A percentile compares a stretch with the other conserved stretches of the same genome.
Conservation (phyloP, 2,888 invertebrate genomes). For the Morpho achilles region DNA sequence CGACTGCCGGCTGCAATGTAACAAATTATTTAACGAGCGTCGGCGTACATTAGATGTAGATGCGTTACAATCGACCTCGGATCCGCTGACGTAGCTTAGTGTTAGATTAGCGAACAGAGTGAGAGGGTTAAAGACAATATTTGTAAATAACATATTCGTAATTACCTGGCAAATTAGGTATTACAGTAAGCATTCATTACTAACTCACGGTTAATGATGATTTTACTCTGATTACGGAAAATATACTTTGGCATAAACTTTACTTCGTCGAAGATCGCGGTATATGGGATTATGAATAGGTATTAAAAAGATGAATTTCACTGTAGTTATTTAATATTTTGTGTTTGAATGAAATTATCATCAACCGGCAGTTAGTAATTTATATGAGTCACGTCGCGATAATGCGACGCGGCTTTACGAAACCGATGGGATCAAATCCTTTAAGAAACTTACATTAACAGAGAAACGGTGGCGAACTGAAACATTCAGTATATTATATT, state of each 20-base stretch:
- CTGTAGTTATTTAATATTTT: constrained; percentile 2
- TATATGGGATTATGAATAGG: too few species aligned
- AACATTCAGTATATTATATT: constrained; percentile 64
- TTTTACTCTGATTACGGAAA: neutral
- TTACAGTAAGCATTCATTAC: constrained; percentile 52
- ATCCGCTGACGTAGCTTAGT: constrained; percentile 72
- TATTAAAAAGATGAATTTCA: neutral
- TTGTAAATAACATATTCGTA: constrained; percentile 78
- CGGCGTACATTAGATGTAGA: constrained; percentile 61
- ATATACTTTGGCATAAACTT: too few species aligned
- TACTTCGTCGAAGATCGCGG: too few species aligned
- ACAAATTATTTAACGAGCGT: constrained; percentile 50
- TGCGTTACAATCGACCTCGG: constrained; percentile 68
- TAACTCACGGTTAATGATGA: constrained; percentile 25
- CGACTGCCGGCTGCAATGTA: constrained; percentile 53
- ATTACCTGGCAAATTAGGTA: constrained; percentile 69
- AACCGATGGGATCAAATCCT: constrained; percentile 81
- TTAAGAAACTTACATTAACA: constrained; percentile 77
- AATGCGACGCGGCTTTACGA: constrained; percentile 61
- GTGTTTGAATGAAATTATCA: constrained; percentile 13
- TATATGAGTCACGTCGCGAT: constrained; percentile 34
- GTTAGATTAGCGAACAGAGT: constrained; percentile 76
- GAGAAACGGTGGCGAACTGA: constrained; percentile 56
- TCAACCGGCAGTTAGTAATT: constrained; percentile 28
- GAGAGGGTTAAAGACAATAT: constrained; percentile 81